phyloP scores from a whole-genome alignment of 2,113 vertebrate species.

The Hiodon alosoides region DNA sequence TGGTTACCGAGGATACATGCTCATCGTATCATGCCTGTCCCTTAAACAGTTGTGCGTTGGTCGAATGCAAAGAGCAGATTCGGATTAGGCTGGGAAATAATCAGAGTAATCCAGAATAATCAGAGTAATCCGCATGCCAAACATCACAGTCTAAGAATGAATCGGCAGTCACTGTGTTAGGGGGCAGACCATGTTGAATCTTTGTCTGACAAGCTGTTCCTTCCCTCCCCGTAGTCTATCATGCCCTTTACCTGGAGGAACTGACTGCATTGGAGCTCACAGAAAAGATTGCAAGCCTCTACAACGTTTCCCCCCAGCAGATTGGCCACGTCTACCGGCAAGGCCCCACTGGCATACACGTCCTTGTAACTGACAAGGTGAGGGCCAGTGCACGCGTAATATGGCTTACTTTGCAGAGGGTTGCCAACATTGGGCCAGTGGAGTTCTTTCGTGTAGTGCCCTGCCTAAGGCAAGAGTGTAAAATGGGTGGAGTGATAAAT shows the following conservation, averaged over 20 bases:
- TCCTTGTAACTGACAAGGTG: conserved; percentile 88
- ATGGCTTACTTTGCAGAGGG: background rate
- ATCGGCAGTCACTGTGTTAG: background rate
- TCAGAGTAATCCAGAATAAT: too few species aligned
- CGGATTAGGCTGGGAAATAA: too few species aligned
- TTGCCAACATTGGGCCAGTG: background rate
- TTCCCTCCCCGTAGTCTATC: conserved; percentile 72
- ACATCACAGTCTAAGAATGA: too few species aligned
- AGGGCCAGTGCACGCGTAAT: conserved; percentile 28
- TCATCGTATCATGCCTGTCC: too few species aligned
- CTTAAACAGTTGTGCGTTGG: too few species aligned
- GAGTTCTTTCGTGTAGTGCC: background rate
- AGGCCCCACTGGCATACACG: conserved; percentile 79
- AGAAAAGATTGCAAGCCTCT: conserved; percentile 84
- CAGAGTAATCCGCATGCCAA: too few species aligned
- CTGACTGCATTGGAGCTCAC: conserved; percentile 77
- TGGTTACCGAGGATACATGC: too few species aligned
- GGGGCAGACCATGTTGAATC: background rate
- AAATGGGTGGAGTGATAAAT: too few species aligned
- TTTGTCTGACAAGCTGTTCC: too few species aligned
- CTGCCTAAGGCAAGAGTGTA: too few species aligned
- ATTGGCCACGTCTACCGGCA: conserved; percentile 83
- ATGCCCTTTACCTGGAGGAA: conserved; percentile 86
- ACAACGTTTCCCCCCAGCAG: conserved; percentile 78
- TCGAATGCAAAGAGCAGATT: too few species aligned